Percentiles rank a stretch among this genome's conserved stretches.
These are phyloP conservation scores for Reticulitermes lucifugus DNA, from an alignment of 2,888 invertebrate genomes.

Conservation along the genomic window DNA sequence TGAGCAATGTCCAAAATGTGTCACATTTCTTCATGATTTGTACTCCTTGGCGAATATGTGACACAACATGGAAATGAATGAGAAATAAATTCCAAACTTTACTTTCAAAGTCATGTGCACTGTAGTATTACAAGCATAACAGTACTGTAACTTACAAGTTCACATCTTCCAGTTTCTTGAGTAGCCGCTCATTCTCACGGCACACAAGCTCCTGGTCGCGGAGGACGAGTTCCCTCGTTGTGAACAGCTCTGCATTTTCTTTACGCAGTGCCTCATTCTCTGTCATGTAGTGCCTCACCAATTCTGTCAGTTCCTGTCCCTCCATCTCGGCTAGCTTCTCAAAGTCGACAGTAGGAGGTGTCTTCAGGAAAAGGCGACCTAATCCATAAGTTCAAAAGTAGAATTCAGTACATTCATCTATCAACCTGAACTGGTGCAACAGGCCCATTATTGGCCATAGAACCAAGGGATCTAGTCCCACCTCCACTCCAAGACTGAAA, in stretches of 20 bases:
- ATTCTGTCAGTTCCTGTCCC: constrained; percentile 82
- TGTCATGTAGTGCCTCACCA: constrained; percentile 86
- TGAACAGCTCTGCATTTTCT: constrained; percentile 89
- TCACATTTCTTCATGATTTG: no score
- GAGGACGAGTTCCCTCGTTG: constrained; percentile 81
- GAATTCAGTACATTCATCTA: no score
- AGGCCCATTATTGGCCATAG: no score
- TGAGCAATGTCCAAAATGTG: no score
- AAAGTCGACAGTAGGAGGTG: constrained; percentile 75
- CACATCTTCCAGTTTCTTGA: constrained; percentile 89
- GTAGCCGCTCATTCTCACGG: constrained; percentile 88
- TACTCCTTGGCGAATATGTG: no score
- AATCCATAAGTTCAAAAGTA: background rate
- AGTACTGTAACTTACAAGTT: constrained; percentile 76
- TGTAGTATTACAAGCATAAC: no score
- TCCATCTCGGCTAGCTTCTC: constrained; percentile 81
- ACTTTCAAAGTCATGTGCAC: no score
- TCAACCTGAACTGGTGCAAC: no score
- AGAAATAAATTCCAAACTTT: no score
- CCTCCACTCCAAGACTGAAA: no score
- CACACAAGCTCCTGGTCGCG: constrained; percentile 92
- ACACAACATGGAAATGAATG: no score
- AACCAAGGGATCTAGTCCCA: no score
- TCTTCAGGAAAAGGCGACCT: constrained; percentile 58
- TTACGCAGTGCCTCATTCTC: constrained; percentile 82